Evolutionary conservation across 1,140 invertebrate genomes (phyloP), one percentile per base, ranked within the genome.

Genomic region (Pseudomyrmex concolor): DNA sequence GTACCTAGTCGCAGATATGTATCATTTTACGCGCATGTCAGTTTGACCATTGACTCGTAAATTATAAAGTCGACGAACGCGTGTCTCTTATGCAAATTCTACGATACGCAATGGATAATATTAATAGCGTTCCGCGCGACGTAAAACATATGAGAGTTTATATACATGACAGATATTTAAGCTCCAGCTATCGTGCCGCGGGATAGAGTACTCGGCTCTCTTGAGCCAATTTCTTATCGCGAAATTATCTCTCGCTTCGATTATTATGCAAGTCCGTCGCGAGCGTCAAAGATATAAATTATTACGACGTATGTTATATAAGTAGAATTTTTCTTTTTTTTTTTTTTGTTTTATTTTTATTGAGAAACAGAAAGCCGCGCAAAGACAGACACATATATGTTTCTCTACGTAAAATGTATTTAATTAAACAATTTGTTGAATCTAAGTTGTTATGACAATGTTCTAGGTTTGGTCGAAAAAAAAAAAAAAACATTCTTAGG

Each of bases 11-110:
- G 54, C 55, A 25, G 54, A 80, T 80, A 34, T 34, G 34, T 34
- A 59, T 2, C 64, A 59, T 78, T 70, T 70, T 71, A 80, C 54
- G 54, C 19, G 17, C 48, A 22, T 48, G 55, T 70, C 43, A 10
- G 22, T 51, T 71, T 51, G 54, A 80, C 59, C 70, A 74, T 63
- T 70, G 78, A n/a, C 17, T 63, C 19, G 67, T 81, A 73, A 81
- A 81, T 81, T 66, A 66, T 66, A 48, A 81, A 72, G 22, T 72
- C 55, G 54, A 48, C 67, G 54, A 51, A 73, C 77, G n/a, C 17
- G 12, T 54, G 34, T 15, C 13, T 2, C 19, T 57, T 50, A 62
- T 60, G 78, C 15, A 74, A 82, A 17, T 82, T 8, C 25, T 19
- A 51, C 45, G 55, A n/a, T 43, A 34, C 15, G 59, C 48, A 9